Evolutionary conservation across 2,888 invertebrate species (phyloP).

Genomic region (Eupeodes latifasciatus): DNA sequence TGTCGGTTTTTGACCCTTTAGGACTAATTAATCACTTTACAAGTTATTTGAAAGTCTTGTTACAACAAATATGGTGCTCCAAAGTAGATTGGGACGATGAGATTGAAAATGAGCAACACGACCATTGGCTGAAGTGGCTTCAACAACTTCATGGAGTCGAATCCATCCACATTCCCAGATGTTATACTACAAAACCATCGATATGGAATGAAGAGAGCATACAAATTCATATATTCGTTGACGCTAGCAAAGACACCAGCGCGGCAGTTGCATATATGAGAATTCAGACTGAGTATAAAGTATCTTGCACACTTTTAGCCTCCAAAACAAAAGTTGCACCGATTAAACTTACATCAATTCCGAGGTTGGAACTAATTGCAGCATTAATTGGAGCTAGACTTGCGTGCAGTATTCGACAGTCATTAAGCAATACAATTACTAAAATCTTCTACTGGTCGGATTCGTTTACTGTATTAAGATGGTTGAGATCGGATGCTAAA

Average conservation of each 20-base stretch:
- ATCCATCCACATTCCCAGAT: conserved; percentile 57
- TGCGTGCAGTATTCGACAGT: conserved; percentile 41
- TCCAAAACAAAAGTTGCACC: conserved; percentile 77
- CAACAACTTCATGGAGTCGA: conserved; percentile 34
- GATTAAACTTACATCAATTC: conserved; percentile 73
- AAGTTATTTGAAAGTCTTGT: conserved; percentile 61
- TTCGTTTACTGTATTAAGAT: conserved; percentile 77
- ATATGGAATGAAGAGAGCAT: conserved; percentile 24
- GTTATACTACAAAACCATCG: conserved; percentile 50
- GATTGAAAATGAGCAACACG: conserved; percentile 44
- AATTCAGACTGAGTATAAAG: conserved; percentile 17
- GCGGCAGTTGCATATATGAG: conserved; percentile 77
- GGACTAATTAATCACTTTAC: conserved; percentile 48
- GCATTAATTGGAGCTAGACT: conserved; percentile 76
- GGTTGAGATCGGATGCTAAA: conserved; percentile 72
- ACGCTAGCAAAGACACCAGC: conserved; percentile 75
- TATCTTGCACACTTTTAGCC: conserved; percentile 63
- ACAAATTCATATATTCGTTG: conserved; percentile 77
- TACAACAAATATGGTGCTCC: conserved; percentile 67
- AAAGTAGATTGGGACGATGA: conserved; percentile 61
- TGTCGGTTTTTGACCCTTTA: conserved; percentile 71
- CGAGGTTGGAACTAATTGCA: conserved; percentile 76
- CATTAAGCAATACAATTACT: background rate
- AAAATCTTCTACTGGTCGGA: conserved; percentile 74
- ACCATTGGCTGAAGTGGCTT: conserved; percentile 55